Evolutionary conservation across 1,140 invertebrate species (phyloP), one percentile per base, ranked within the genome.

Genomic region (Cataglyphis hispanica): DNA sequence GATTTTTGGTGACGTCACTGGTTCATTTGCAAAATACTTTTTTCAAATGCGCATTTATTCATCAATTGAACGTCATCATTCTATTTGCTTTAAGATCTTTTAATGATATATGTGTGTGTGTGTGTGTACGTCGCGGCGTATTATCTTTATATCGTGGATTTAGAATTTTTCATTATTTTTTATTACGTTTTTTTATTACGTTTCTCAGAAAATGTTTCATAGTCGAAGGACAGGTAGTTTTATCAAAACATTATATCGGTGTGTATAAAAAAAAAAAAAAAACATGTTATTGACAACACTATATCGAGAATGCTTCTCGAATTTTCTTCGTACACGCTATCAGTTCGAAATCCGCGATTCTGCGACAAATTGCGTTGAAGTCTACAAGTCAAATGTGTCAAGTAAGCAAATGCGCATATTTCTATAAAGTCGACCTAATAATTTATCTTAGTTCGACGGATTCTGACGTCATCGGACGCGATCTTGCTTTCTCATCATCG

Each of bases 371-470:
- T 80, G 16, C 63, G 37, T 22, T 31, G n/a, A 8, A 56, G 13
- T 13, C 8, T 10, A 75, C 37, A 40, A 60, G 22, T 31, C 40
- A 58, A 60, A 31, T n/a, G 60, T 78, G 40, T 66, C 61, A 13
- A 31, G 27, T 27, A n/a, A 53, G 34, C n/a, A 60, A 40, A 16
- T 27, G 53, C 22, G 10, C 37, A 64, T 6, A 13, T 53, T 11
- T 11, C 8, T 69, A 80, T n/a, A 63, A 69, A 69, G 25, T n/a
- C 64, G 77, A 56, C 46, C 64, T 56, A 70, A 66, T 80, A 69
- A 56, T 56, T 80, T 56, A 69, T 56, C 76, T 34, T 34, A 22
- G 31, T 34, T 69, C 31, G 34, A 27, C 64, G 25, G 37, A 22
- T 56, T 40, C 69, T 70, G 77, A 80, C 63, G 43, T 80, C 76